phyloP scores from a whole-genome alignment of 1,140 invertebrate genomes.

The Drosophila watanabei region DNA sequence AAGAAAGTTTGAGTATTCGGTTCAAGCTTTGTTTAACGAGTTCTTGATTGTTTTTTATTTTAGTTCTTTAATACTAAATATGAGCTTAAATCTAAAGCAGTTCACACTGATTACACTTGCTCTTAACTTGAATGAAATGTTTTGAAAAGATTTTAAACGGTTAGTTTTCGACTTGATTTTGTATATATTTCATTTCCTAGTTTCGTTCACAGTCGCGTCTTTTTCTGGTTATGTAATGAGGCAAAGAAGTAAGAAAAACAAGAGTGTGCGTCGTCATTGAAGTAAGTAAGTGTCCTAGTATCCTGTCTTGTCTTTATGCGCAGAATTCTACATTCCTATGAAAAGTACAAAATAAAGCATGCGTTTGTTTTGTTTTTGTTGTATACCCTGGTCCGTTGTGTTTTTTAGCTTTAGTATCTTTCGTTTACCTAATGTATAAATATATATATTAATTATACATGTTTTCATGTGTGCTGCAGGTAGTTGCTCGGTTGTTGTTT shows the following conservation, averaged over 20 bases:
- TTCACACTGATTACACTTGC: constrained; percentile 26
- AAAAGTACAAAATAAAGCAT: constrained; percentile 40
- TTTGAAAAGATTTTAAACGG: constrained; percentile 82
- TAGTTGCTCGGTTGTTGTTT: constrained; percentile 73
- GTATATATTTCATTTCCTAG: constrained; percentile 13
- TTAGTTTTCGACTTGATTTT: constrained; percentile 42
- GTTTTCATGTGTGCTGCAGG: constrained; percentile 62
- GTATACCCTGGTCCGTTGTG: constrained; percentile 73
- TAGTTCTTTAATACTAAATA: not conserved
- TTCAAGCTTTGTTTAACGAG: constrained; percentile 14
- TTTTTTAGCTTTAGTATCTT: constrained; percentile 41
- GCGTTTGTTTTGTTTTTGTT: constrained; percentile 33
- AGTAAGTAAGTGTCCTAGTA: constrained; percentile 32
- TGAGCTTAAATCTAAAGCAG: constrained; percentile 19
- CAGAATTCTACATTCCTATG: constrained; percentile 53
- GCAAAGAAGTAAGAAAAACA: constrained; percentile 14
- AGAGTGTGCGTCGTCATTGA: constrained; percentile 7
- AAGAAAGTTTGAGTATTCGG: constrained; percentile 3
- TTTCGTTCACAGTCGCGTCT: constrained; percentile 54
- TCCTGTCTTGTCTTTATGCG: constrained; percentile 54
- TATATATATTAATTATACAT: constrained; percentile 50
- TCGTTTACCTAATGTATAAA: constrained; percentile 57
- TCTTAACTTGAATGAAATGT: constrained; percentile 35
- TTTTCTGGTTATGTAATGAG: constrained; percentile 54
- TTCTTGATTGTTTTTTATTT: constrained; percentile 3